Conservation (phyloP, 2,888 invertebrate genomes). For the Mylabris sibirica region DNA sequence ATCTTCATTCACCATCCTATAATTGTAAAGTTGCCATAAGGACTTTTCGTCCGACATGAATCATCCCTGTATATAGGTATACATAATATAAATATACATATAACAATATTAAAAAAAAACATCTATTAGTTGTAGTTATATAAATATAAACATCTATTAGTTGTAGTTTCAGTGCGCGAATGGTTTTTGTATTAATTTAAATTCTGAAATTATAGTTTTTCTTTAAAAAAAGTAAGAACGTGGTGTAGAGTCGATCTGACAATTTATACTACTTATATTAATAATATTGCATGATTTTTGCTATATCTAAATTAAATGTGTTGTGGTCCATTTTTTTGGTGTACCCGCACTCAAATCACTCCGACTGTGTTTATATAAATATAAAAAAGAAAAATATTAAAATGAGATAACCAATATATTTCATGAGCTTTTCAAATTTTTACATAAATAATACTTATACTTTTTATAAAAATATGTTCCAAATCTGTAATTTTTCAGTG, state of each 20-base stretch:
- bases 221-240: slow-evolving; percentile 36
- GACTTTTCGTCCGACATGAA: too few relatives aligned
- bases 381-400: slow-evolving; percentile 25
- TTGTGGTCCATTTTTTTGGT: slow-evolving; percentile 30
- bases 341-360: slow-evolving; percentile 36
- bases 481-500: slow-evolving; percentile 29
- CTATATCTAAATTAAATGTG: slow-evolving; percentile 39
- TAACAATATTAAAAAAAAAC: slow-evolving; percentile 26
- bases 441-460: slow-evolving; percentile 27
- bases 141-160: slow-evolving; percentile 31
- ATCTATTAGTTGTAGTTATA: slow-evolving; percentile 38
- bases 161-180: slow-evolving; percentile 40
- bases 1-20: too few relatives aligned
- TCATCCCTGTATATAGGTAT: too few relatives aligned
- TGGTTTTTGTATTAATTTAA: slow-evolving; percentile 37
- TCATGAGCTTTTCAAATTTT: slow-evolving; percentile 31
- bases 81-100: slow-evolving; percentile 20
- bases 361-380: slow-evolving; percentile 38
- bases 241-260: slow-evolving; percentile 52
- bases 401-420: slow-evolving; percentile 26
- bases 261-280: slow-evolving; percentile 44
- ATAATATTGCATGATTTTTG: slow-evolving; percentile 45
- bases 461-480: slow-evolving; percentile 36
- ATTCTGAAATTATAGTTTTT: slow-evolving; percentile 32
- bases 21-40: too few relatives aligned